Base-by-base conservation (phyloP, 1,140 invertebrate genomes). In the Charaxes varanes region DNA sequence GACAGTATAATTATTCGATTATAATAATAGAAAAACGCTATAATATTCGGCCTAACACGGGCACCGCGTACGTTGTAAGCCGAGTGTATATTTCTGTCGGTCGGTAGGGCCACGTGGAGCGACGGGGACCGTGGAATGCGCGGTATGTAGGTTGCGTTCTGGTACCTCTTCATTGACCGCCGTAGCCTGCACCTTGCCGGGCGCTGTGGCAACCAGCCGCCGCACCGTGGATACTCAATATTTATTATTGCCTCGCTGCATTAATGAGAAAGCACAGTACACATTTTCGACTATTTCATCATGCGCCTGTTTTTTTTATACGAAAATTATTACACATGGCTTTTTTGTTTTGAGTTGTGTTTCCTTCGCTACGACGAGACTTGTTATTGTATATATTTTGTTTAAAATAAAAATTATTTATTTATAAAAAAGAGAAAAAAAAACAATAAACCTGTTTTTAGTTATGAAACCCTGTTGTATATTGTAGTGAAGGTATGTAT, bases 61-160 rank as follows among this genome's bases (percentile, higher is more conserved):
- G n/a, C n/a, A n/a, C n/a, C n/a, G n/a, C n/a, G n/a, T n/a, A n/a
- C n/a, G n/a, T n/a, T n/a, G 42, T 51, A 50, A 41, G 46, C 46
- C 42, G 37, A 48, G 44, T 48, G 53, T 55, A 63, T 60, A 60
- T 53, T 53, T 53, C 41, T 55, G 67, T 67, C 65, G 47, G 58
- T 57, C 62, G 67, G 73, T 76, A 72, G 69, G 73, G n/a, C n/a
- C 71, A 78, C 73, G 78, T 74, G 78, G 69, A 67, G 53, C 58
- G 56, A 52, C 63, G 61, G 63, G 60, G 57, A 63, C 64, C 42
- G 62, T 77, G 62, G 72, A 78, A 82, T 82, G 74, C 55, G 43
- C 30, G 72, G 78, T 79, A 82, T 82, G 79, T 82, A 73, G 78
- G 78, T 82, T 82, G 67, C 69, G 66, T 71, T 68, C 69, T 77